These are phyloP conservation scores for Smutsia gigantea DNA, from an alignment of 2,797 vertebrate genomes.

Conservation along the genomic window DNA sequence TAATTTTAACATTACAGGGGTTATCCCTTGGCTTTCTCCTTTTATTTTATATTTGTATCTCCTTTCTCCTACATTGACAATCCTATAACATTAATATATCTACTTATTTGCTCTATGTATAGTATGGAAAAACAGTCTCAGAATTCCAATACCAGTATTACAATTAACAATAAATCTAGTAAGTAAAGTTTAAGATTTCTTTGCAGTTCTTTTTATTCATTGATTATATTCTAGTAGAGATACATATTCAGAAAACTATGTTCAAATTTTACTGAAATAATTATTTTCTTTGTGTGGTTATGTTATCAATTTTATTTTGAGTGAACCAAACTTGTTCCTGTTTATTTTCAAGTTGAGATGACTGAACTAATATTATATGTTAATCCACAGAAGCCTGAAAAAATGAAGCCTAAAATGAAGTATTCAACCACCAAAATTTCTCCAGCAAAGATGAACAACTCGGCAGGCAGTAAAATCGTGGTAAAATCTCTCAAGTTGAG, in stretches of 20 bases:
- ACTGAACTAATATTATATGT: constrained; percentile 57
- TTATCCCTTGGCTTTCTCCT: neutral
- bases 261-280: constrained; percentile 55
- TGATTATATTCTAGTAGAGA: neutral
- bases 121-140: constrained; percentile 2
- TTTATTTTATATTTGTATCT: constrained; percentile 29
- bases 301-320: constrained; percentile 25
- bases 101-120: constrained; percentile 3
- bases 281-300: constrained; percentile 21
- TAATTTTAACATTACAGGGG: constrained; percentile 10
- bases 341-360: constrained; percentile 41
- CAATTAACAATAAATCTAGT: neutral
- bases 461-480: neutral
- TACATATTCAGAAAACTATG: neutral
- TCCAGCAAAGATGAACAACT: neutral
- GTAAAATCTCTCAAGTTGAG: neutral
- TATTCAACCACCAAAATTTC: constrained; percentile 28
- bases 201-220: neutral
- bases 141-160: constrained; percentile 22
- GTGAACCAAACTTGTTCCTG: neutral
- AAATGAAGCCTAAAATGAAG: constrained; percentile 53
- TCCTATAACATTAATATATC: neutral
- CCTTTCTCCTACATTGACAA: constrained; percentile 28
- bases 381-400: constrained; percentile 59
- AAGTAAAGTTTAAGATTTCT: constrained; percentile 30